Evolutionary conservation across 2,797 vertebrate genomes (phyloP), one percentile per base, ranked within the genome.

Genomic region (Streptopelia turtur): DNA sequence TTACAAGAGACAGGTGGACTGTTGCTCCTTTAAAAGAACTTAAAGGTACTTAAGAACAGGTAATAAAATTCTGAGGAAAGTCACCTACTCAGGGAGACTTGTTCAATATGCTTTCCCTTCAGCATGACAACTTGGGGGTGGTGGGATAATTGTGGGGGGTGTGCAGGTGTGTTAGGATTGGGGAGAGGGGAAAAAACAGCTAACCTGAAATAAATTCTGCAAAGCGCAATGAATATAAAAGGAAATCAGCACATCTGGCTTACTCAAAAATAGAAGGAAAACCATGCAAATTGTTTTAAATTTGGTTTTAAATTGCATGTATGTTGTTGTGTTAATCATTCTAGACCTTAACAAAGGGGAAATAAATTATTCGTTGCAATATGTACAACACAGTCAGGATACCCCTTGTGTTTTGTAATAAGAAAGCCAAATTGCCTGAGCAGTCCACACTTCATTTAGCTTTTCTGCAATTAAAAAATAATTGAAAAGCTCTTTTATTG

Each of bases 381-480:
- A 53, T 57, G 9, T 76, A 59, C 18, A 74, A 39, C 78, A 49
- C 70, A 49, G 16, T 72, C n/a, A 74, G 55, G 37, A 61, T 93
- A 28, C 75, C 80, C 78, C 71, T 90, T 70, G 81, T 76, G 94
- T 88, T 94, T 92, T 90, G 27, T 84, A 96, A 93, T 95, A 92
- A 94, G 87, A 55, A 86, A 85, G 35, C 25, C 45, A 80, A 92
- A 93, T 95, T 92, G 83, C 81, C 41, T 92, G 88, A 89, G 88
- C 68, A 83, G 13, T 45, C 60, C 81, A 77, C 63, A 85, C 92
- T 95, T 94, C 86, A 87, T 93, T 95, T 95, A 80, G 88, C 70
- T 90, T 77, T 87, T 76, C 68, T 92, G 94, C 92, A 84, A 93
- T 95, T 94, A 95, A 92, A 96, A 94, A 92, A 64, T 95, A 94